These are phyloP conservation scores for Plodia interpunctella DNA, from an alignment of 1,140 invertebrate genomes.

Conservation along the genomic window DNA sequence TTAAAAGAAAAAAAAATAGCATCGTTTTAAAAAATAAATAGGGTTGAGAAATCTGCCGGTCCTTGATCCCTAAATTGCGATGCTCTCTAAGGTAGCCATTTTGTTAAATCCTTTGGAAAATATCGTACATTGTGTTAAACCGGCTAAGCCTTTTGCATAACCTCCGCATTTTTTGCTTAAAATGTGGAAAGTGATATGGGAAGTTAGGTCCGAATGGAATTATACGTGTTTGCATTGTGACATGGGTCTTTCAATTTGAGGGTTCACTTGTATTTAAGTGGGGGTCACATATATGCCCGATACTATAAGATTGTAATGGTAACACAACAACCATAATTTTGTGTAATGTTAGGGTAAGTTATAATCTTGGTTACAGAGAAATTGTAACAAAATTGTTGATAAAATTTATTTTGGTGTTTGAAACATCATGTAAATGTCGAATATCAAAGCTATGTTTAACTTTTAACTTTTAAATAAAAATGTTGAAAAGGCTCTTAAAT, in stretches of 20 bases:
- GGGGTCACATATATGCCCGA: too few relatives aligned
- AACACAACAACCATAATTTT: too few relatives aligned
- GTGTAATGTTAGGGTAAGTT: too few relatives aligned
- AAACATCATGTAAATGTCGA: too few relatives aligned
- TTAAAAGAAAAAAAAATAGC: not conserved
- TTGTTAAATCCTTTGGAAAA: slow-evolving; percentile 20
- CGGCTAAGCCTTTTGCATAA: slow-evolving; percentile 25
- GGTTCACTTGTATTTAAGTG: too few relatives aligned
- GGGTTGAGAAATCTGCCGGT: not conserved
- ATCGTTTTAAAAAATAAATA: not conserved
- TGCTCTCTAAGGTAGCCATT: slow-evolving; percentile 20
- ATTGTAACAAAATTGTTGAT: too few relatives aligned
- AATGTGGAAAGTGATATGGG: slow-evolving; percentile 14
- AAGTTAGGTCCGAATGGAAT: not conserved
- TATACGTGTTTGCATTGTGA: not conserved
- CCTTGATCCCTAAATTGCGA: slow-evolving; percentile 12
- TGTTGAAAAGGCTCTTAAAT: not conserved
- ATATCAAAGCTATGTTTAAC: not conserved
- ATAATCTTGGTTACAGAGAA: too few relatives aligned
- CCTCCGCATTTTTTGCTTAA: slow-evolving; percentile 7
- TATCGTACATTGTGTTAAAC: slow-evolving; percentile 20
- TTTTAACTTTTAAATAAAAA: not conserved
- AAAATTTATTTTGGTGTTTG: too few relatives aligned
- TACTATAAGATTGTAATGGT: too few relatives aligned
- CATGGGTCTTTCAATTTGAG: too few relatives aligned